These are phyloP conservation scores for Mungos mungo DNA, from an alignment of 2,113 vertebrate species.

Conservation along the genomic window DNA sequence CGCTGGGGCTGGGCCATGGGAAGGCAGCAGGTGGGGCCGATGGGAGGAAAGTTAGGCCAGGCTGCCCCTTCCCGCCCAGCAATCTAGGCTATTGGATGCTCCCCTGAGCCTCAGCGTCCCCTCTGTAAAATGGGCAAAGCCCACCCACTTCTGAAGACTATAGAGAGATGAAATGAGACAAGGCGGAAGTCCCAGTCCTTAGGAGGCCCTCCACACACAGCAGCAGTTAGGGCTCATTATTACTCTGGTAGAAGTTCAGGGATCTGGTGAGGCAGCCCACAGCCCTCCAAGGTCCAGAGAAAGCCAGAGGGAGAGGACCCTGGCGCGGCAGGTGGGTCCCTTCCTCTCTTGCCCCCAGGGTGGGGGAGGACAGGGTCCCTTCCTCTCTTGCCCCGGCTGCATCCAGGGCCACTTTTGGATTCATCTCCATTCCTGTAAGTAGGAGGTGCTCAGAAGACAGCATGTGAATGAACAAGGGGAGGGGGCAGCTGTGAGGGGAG, in stretches of 20 bases:
- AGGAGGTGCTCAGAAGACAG: neutral
- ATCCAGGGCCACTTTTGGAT: neutral
- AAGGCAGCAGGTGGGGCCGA: accelerated
- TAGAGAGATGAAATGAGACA: neutral
- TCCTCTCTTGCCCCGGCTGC: neutral
- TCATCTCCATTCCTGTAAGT: neutral
- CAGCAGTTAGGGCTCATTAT: neutral
- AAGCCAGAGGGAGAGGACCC: neutral
- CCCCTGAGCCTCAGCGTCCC: neutral
- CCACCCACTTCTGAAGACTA: neutral
- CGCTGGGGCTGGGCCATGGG: neutral
- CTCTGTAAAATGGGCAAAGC: neutral
- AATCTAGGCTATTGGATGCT: neutral
- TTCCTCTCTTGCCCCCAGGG: neutral
- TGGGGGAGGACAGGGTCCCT: neutral
- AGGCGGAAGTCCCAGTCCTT: neutral
- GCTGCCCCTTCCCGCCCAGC: neutral
- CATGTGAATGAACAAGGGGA: neutral
- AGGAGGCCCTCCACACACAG: neutral
- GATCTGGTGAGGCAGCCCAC: neutral
- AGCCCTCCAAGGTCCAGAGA: neutral
- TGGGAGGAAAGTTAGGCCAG: neutral
- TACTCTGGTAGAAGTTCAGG: neutral
- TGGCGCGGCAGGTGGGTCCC: neutral
- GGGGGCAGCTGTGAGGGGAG: too few species aligned